Evolutionary conservation across 2,888 invertebrate genomes (phyloP).

Genomic region (Lamellibrachia columna): DNA sequence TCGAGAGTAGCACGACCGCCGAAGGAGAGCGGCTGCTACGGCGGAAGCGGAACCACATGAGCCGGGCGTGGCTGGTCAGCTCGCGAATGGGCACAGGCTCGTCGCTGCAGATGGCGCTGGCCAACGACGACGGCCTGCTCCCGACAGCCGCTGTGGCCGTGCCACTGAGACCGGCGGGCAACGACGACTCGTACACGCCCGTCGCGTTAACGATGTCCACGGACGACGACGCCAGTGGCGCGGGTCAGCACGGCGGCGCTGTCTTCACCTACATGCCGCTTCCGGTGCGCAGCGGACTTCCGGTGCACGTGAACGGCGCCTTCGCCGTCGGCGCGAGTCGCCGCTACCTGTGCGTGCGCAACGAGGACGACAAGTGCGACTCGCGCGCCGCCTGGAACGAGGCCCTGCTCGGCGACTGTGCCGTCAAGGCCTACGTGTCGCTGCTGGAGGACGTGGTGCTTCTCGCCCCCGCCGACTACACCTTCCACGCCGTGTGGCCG

Average conservation of each 20-base stretch:
- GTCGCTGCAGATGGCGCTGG: conserved; percentile 39
- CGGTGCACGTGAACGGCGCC: conserved; percentile 57
- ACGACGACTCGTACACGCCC: conserved; percentile 22
- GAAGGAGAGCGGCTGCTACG: conserved; percentile 33
- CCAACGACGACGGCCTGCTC: conserved; percentile 41
- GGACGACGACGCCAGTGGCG: conserved; percentile 22
- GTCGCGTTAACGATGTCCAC: not conserved
- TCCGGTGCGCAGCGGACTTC: conserved; percentile 50
- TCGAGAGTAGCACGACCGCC: conserved; percentile 26
- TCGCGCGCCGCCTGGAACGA: conserved; percentile 49
- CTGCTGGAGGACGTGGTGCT: conserved; percentile 42
- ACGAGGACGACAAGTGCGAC: conserved; percentile 53
- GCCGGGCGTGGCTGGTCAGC: conserved; percentile 40
- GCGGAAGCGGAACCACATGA: conserved; percentile 23
- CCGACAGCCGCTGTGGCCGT: conserved; percentile 53
- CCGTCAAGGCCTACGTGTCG: conserved; percentile 42
- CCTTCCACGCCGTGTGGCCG: conserved; percentile 41
- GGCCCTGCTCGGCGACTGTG: conserved; percentile 43
- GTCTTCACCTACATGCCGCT: conserved; percentile 59
- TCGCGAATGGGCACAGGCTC: conserved; percentile 40
- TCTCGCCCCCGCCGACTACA: conserved; percentile 30
- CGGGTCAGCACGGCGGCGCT: conserved; percentile 31
- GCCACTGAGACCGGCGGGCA: conserved; percentile 35
- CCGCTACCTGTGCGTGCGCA: conserved; percentile 46
- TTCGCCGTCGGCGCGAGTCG: conserved; percentile 57